Base-by-base conservation (phyloP, 2,113 vertebrate species). In the Microtus ochrogaster region DNA sequence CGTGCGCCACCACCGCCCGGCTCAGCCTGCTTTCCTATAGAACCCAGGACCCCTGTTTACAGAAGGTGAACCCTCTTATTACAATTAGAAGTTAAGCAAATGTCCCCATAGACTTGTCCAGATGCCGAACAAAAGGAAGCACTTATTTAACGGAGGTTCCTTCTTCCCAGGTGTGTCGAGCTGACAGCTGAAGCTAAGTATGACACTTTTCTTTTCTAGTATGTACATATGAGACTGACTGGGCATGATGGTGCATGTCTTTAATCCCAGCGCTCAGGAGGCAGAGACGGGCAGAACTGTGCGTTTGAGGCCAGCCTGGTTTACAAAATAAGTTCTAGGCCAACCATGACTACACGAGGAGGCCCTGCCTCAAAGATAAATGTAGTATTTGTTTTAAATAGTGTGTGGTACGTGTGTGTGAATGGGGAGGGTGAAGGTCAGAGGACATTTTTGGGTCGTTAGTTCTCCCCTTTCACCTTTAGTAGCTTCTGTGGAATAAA, bases 1-100 rank as follows among this genome's bases (percentile, higher is more conserved):
- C 2, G 1, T 21, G 39, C 1, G 26, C 16, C 28, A 65, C n/a
- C n/a, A n/a, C n/a, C n/a, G n/a, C n/a, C n/a, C n/a, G 41, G n/a
- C 72, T 52, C 16, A 21, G 8, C 16, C 28, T 78, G 47, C 76
- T 52, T 36, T 78, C 47, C 10, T 78, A 19, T 30, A 78, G 16
- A 52, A 30, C 30, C 28, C 30, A 78, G 47, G 44, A 49, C 13
- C 28, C 44, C 76, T 52, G 28, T 30, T 33, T 21, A 58, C n/a
- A 58, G 52, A 21, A 81, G 11, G 33, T 81, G 52, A 58, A 22
- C 78, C 78, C 19, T n/a, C 52, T 81, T n/a, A 24, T 36, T 36
- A 52, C 52, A 79, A 78, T 55, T 55, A 79, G 36, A 17, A 39
- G 21, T 73, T 39, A 73, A 78, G 76, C 33, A 81, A 58, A 58